phyloP scores from a whole-genome alignment of 2,888 invertebrate species.

The Caenorhabditis imperialis region DNA sequence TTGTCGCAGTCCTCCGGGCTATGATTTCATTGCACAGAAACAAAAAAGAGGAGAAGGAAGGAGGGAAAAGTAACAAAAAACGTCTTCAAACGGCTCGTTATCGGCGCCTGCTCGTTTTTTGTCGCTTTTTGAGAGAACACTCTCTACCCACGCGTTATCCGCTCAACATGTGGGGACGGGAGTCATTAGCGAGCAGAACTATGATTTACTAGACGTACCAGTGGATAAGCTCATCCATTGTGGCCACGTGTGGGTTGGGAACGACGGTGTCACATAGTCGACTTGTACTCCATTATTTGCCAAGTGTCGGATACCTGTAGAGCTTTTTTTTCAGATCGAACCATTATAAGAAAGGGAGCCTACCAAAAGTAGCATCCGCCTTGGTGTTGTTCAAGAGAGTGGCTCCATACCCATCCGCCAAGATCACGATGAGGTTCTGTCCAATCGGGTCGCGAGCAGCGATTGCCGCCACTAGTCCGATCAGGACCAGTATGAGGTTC shows the following conservation, averaged over 20 bases:
- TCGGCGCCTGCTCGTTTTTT: conserved; percentile 50
- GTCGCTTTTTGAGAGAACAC: conserved; percentile 40
- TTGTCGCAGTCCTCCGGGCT: too few relatives aligned
- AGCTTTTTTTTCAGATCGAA: background rate
- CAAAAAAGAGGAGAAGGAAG: conserved; percentile 10
- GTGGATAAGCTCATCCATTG: conserved; percentile 77
- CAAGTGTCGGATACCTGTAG: conserved; percentile 56
- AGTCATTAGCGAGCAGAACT: conserved; percentile 32
- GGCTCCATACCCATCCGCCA: conserved; percentile 76
- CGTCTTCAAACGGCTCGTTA: conserved; percentile 54
- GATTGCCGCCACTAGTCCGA: conserved; percentile 30
- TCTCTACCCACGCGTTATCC: conserved; percentile 31
- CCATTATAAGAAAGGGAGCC: background rate
- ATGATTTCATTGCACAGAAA: conserved; percentile 8
- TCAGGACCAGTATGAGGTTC: conserved; percentile 40
- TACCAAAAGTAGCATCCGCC: conserved; percentile 63
- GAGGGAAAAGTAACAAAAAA: conserved; percentile 48
- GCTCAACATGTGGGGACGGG: conserved; percentile 34
- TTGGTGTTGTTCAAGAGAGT: conserved; percentile 72
- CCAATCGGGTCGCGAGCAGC: conserved; percentile 63
- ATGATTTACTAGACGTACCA: conserved; percentile 61
- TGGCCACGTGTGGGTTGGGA: conserved; percentile 77
- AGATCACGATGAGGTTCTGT: conserved; percentile 75
- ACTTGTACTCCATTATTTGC: conserved; percentile 71
- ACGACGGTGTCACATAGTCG: conserved; percentile 72